Evolutionary conservation across 1,140 invertebrate species (phyloP).

Genomic region (Prorops nasuta): DNA sequence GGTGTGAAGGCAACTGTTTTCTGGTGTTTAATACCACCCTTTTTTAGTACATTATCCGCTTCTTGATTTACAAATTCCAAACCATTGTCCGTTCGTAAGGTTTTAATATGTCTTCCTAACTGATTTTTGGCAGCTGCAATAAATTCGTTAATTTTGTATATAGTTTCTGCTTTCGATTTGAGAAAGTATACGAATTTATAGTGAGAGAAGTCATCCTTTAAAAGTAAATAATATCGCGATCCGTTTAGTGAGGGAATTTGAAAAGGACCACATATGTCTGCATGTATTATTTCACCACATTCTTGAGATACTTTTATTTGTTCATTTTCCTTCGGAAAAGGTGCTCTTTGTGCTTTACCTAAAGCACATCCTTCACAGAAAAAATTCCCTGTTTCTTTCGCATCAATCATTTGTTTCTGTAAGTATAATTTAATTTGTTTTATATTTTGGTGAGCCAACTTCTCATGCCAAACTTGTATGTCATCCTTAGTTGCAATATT

Average conservation of each 20-base stretch:
- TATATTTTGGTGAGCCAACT: slow-evolving; percentile 47
- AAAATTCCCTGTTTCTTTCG: slow-evolving; percentile 16
- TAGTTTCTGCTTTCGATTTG: slow-evolving; percentile 41
- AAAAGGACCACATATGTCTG: slow-evolving; percentile 54
- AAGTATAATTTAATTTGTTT: slow-evolving; percentile 36
- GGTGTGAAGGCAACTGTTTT: background rate
- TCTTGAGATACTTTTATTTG: slow-evolving; percentile 14
- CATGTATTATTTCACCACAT: slow-evolving; percentile 46
- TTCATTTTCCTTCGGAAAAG: slow-evolving; percentile 28
- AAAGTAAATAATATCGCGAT: slow-evolving; percentile 37
- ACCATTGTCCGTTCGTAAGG: slow-evolving; percentile 7
- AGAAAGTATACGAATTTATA: slow-evolving; percentile 45
- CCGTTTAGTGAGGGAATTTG: slow-evolving; percentile 36
- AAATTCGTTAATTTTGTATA: background rate
- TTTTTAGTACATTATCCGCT: background rate
- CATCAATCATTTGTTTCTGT: slow-evolving; percentile 28
- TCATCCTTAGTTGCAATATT: background rate
- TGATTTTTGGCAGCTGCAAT: slow-evolving; percentile 1
- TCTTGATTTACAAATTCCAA: background rate
- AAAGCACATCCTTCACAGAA: slow-evolving; percentile 44
- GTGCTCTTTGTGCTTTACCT: slow-evolving; percentile 41
- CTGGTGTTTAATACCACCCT: background rate
- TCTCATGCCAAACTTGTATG: slow-evolving; percentile 44
- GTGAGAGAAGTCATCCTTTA: slow-evolving; percentile 51
- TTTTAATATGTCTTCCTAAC: background rate